Evolutionary conservation across 2,797 vertebrate genomes (phyloP), one percentile per base, ranked within the genome.

Genomic region (Balearica regulorum): DNA sequence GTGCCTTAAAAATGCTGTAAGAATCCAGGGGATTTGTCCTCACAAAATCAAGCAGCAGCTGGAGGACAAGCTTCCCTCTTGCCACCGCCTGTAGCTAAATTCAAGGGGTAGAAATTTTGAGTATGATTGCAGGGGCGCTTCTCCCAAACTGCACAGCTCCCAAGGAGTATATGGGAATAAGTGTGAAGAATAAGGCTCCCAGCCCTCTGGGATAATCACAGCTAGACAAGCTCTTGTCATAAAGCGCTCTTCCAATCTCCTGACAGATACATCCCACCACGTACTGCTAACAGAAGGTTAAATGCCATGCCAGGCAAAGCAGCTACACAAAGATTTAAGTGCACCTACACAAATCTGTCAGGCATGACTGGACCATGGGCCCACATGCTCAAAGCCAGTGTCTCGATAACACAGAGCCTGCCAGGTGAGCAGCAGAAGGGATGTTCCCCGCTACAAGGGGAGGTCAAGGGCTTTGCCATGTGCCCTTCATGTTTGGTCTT

Each of bases 291-390:
- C 82, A 90, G 88, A 89, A 96, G 93, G 95, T 92, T 89, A 94
- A 95, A 94, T 83, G 93, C 73, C 93, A 90, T 1, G 24, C 86
- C 77, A 93, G 88, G 85, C 85, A 82, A 53, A 90, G 90, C 81
- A 95, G 83, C 81, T 81, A 51, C 90, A 70, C 39, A 37, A 53
- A 91, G 66, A 57, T 43, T 64, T 7, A 7, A 87, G 62, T 18
- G 80, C 90, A 90, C 83, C 95, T 78, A 90, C 92, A 92, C 86
- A 64, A 76, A 95, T 83, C 93, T 90, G 90, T 76, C 90, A 90
- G 89, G 81, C 86, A 49, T 28, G 83, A 82, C 83, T 78, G 87
- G 91, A 87, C 94, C 91, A 70, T 0, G 22, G 60, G 69, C 93
- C 71, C 5, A 6, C 71, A 29, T 1, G 4, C 88, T 81, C 29